Conservation (phyloP, 1,140 invertebrate genomes). For the Neodiprion pinetum region DNA sequence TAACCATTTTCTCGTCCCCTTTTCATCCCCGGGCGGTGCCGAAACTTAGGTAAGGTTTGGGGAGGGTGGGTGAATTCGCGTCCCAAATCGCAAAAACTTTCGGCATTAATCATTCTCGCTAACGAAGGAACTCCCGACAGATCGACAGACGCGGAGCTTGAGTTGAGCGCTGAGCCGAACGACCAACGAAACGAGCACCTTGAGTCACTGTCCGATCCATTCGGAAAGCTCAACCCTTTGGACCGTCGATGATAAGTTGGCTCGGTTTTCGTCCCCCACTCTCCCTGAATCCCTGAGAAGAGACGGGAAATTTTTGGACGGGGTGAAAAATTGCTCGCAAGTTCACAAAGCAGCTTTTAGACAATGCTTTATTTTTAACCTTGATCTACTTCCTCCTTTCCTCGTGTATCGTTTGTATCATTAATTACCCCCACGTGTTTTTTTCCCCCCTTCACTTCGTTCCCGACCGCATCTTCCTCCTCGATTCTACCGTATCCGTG, state of each 20-base stretch:
- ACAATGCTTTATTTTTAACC: too few species aligned
- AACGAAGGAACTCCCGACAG: constrained; percentile 2
- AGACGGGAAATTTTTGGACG: background rate
- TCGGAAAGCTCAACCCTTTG: background rate
- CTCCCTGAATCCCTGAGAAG: background rate
- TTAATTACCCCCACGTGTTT: too few species aligned
- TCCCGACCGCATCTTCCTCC: too few species aligned
- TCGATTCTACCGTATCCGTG: too few species aligned
- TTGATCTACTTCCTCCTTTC: too few species aligned
- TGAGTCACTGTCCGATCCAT: constrained; percentile 8
- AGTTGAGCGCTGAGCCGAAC: background rate
- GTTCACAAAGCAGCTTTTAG: too few species aligned
- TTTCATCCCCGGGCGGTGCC: background rate
- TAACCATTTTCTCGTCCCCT: background rate
- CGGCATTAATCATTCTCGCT: constrained; percentile 13
- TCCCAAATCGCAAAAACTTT: constrained; percentile 9
- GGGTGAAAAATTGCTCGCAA: background rate
- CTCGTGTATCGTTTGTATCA: too few species aligned
- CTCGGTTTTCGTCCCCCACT: background rate
- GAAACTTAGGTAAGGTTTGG: too few species aligned
- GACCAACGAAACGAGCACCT: background rate
- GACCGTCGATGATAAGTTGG: too few species aligned
- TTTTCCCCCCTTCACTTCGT: too few species aligned
- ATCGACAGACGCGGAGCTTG: background rate
- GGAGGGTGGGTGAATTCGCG: background rate